phyloP scores from a whole-genome alignment of 2,797 vertebrate genomes.

The Borostomias antarcticus region DNA sequence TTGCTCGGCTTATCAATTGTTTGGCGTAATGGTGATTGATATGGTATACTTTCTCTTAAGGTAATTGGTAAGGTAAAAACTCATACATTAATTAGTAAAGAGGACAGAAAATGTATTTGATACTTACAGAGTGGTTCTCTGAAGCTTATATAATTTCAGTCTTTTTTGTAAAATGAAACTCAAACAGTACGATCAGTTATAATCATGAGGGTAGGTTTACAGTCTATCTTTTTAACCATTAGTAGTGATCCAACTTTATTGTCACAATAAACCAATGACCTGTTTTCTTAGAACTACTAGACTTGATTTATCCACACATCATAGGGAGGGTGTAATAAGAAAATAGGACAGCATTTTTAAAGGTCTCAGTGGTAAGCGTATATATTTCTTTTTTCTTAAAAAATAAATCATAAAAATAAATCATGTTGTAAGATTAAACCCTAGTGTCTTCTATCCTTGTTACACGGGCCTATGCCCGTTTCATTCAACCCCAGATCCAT shows the following conservation, averaged over 20 bases:
- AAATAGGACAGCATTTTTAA: neutral
- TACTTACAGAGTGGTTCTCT: too few relatives aligned
- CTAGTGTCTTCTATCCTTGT: neutral
- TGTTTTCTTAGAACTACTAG: slow-evolving; percentile 15
- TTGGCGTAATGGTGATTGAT: slow-evolving; percentile 17
- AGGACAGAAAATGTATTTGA: too few relatives aligned
- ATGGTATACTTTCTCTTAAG: neutral
- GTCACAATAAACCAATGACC: slow-evolving; percentile 12
- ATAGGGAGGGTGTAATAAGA: neutral
- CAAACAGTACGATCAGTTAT: neutral
- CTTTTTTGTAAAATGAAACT: neutral
- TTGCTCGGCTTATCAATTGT: slow-evolving; percentile 28
- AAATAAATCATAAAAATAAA: too few relatives aligned
- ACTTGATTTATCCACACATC: neutral
- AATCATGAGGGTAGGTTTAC: neutral
- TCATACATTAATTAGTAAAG: too few relatives aligned
- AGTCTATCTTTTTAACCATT: neutral
- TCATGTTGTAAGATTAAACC: neutral
- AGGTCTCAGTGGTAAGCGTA: too few relatives aligned
- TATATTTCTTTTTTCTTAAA: too few relatives aligned
- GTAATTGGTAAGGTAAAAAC: neutral
- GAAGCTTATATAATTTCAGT: neutral
- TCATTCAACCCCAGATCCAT: neutral
- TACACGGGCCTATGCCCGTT: neutral
- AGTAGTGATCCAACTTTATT: slow-evolving; percentile 13